A percentile compares a stretch with the other conserved stretches of the same genome.
These are phyloP conservation scores for Oscheius sp. DNA, from an alignment of 2,888 invertebrate genomes.

Conservation along the genomic window DNA sequence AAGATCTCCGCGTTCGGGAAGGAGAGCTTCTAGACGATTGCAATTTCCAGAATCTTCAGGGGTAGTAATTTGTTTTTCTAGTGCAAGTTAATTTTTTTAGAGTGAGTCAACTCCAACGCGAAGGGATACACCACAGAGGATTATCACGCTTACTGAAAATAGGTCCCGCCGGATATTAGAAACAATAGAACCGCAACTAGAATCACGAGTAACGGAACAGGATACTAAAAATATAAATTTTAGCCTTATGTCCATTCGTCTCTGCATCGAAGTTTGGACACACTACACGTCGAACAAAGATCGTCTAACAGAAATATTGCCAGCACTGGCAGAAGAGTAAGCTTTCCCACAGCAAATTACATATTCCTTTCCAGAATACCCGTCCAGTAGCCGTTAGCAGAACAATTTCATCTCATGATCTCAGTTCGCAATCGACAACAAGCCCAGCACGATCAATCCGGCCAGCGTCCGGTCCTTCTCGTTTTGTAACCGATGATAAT, in stretches of 20 bases:
- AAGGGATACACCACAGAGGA: neutral
- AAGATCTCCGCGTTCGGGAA: conserved; percentile 3
- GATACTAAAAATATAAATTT: neutral
- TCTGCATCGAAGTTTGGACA: neutral
- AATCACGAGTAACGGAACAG: neutral
- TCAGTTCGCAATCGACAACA: neutral
- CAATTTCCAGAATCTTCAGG: conserved; percentile 10
- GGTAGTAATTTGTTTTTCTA: conserved; percentile 15
- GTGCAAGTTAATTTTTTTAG: neutral
- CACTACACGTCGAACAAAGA: neutral
- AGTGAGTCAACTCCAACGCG: conserved; percentile 7
- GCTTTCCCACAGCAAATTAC: neutral
- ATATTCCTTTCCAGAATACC: neutral
- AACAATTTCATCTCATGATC: conserved; percentile 20
- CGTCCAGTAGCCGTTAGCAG: conserved; percentile 17
- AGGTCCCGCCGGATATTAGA: too few species aligned
- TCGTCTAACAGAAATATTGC: neutral
- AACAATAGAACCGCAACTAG: neutral
- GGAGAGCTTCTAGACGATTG: neutral
- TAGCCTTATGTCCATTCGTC: neutral
- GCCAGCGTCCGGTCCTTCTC: neutral
- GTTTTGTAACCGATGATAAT: neutral
- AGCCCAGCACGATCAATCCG: neutral
- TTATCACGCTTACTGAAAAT: neutral
- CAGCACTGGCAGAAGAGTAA: neutral